Base-by-base conservation (phyloP, 2,113 vertebrate species). In the Vidua chalybeata region DNA sequence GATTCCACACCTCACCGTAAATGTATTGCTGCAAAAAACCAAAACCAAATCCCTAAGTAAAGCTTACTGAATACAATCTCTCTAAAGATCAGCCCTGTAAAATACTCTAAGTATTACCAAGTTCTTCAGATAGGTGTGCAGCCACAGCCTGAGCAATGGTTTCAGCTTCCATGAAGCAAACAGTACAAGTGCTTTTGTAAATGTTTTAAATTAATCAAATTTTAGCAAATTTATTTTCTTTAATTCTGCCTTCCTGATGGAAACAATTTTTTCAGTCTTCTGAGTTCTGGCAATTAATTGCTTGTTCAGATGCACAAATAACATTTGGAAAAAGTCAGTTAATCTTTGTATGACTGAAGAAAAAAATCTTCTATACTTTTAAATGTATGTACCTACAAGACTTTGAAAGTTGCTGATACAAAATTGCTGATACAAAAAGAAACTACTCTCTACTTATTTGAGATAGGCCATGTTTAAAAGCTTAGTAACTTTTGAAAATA, bases 1-100 rank as follows among this genome's bases (percentile, higher is more conserved):
- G 98, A 95, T 99, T 99, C 99, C 99, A 99, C 26, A 99, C 99
- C 92, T 99, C 99, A 96, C 99, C 98, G 78, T 99, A 99, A 97
- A 99, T 99, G 92, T 99, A 99, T 99, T 99, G 99, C 99, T 99
- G 94, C 13, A 94, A 96, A 55, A 75, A 93, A 37, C 0, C n/a
- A 56, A 76, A 75, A 18, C 9, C 13, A 59, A 77, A 76, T n/a
- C 68, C 46, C 4, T 35, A 62, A 86, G 67, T 19, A 80, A 48
- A 71, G 24, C 17, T 71, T 46, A 56, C 1, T 28, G 30, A 75
- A 79, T 55, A 93, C n/a, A 86, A 61, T 11, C 20, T 27, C 39
- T 27, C 54, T 28, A 43, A 45, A 77, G 35, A 95, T 54, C 4
- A 63, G 58, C 14, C 12, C 20, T 31, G 23, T 49, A 77, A 80